Evolutionary conservation across 2,797 vertebrate species (phyloP).

Genomic region (Dermochelys coriacea): DNA sequence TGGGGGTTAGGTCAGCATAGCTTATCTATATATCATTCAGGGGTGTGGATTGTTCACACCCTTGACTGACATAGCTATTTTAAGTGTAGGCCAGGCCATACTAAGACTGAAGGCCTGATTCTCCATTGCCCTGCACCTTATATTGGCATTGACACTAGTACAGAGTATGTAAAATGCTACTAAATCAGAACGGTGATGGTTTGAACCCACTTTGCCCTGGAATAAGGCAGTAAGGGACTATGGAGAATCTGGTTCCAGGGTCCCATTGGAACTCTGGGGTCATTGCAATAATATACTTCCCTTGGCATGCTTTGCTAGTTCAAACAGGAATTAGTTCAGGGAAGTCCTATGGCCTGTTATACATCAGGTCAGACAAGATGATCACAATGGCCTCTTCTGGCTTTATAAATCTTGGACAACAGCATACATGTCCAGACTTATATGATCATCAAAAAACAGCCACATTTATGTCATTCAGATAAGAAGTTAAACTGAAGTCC

Average conservation of each 20-base stretch:
- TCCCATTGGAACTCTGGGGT: slow-evolving; percentile 56
- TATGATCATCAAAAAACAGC: slow-evolving; percentile 71
- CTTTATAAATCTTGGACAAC: slow-evolving; percentile 41
- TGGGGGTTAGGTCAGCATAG: neutral
- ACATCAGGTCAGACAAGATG: neutral
- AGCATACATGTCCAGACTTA: slow-evolving; percentile 47
- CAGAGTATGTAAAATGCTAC: neutral
- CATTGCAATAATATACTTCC: slow-evolving; percentile 62
- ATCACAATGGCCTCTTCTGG: neutral
- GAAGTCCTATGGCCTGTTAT: neutral
- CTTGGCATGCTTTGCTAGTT: slow-evolving; percentile 44
- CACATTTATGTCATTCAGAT: slow-evolving; percentile 33
- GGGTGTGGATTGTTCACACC: neutral
- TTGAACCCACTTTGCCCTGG: slow-evolving; percentile 26
- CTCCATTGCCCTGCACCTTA: slow-evolving; percentile 63
- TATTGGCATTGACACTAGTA: slow-evolving; percentile 64
- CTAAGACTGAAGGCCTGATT: slow-evolving; percentile 62
- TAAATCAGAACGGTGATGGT: slow-evolving; percentile 45
- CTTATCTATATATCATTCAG: neutral
- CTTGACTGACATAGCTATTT: neutral
- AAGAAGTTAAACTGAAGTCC: neutral
- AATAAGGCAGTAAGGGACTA: neutral
- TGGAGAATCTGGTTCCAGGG: slow-evolving; percentile 21
- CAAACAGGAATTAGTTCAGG: neutral
- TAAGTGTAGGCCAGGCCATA: neutral